These are phyloP conservation scores for Isichthys henryi DNA, from an alignment of 2,113 vertebrate genomes.

Conservation along the genomic window DNA sequence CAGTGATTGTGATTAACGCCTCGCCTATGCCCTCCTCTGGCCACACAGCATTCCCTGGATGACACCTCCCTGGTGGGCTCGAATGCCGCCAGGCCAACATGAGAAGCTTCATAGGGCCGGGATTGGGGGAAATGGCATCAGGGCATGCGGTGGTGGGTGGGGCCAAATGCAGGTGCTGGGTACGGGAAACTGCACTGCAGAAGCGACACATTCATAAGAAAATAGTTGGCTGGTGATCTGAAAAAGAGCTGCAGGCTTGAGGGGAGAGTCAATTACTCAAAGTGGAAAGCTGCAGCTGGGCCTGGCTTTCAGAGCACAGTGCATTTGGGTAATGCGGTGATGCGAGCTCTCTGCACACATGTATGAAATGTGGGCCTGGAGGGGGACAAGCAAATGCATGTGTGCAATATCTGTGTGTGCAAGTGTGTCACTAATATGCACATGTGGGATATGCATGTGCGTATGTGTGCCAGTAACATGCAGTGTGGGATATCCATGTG, in stretches of 20 bases:
- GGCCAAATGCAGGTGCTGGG: background rate
- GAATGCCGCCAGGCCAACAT: background rate
- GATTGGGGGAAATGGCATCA: background rate
- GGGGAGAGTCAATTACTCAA: slow-evolving; percentile 45
- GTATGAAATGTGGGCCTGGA: slow-evolving; percentile 52
- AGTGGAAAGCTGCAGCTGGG: slow-evolving; percentile 43
- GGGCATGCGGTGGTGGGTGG: background rate
- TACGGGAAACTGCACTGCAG: background rate
- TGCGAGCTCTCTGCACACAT: slow-evolving; percentile 50
- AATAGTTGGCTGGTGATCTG: background rate
- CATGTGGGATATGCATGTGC: background rate
- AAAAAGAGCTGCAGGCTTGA: background rate
- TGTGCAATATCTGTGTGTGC: background rate
- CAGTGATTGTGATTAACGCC: background rate
- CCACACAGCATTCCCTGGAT: background rate
- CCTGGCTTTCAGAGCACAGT: slow-evolving; percentile 50
- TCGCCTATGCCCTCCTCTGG: background rate
- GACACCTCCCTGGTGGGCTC: background rate
- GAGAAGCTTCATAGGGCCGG: background rate
- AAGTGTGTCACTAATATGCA: background rate
- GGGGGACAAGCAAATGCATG: slow-evolving; percentile 31
- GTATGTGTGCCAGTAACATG: background rate
- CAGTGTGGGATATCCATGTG: background rate
- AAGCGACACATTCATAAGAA: background rate
- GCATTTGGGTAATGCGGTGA: slow-evolving; percentile 43